phyloP scores from a whole-genome alignment of 2,797 vertebrate genomes.

The Gymnoscopelus braueri region DNA sequence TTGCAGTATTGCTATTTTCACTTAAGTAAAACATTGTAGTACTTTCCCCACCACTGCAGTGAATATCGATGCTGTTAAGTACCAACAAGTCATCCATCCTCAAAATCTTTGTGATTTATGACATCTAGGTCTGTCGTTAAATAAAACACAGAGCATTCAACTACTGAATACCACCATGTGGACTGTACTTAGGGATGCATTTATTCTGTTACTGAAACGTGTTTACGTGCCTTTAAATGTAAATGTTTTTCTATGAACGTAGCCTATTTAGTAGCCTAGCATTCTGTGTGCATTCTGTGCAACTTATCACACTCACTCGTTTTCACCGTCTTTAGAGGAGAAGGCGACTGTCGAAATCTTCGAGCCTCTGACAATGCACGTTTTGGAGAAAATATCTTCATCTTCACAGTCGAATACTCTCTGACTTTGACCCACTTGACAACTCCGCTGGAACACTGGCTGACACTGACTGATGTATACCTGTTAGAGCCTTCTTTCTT shows the following conservation, averaged over 20 bases:
- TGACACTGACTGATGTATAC: no score
- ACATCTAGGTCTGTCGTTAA: neutral
- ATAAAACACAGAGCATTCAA: no score
- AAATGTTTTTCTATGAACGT: neutral
- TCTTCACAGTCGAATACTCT: constrained; percentile 27
- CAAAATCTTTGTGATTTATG: neutral
- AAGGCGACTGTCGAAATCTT: neutral
- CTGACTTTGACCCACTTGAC: constrained; percentile 6
- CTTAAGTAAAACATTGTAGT: no score
- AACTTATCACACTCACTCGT: constrained; percentile 36
- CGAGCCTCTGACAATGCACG: neutral
- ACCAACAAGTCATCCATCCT: neutral
- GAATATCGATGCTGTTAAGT: no score
- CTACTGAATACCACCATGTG: neutral
- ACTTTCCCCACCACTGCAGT: no score
- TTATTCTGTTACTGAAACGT: neutral
- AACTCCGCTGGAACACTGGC: neutral
- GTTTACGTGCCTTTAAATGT: no score
- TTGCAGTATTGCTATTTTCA: no score
- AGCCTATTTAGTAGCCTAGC: neutral
- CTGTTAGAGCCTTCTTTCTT: no score
- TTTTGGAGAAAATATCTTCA: neutral
- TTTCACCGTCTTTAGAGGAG: constrained; percentile 20
- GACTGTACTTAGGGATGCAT: neutral
- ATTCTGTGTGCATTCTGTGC: neutral